Evolutionary conservation across 2,888 invertebrate genomes (phyloP).

Genomic region (Drosophila meridiana): DNA sequence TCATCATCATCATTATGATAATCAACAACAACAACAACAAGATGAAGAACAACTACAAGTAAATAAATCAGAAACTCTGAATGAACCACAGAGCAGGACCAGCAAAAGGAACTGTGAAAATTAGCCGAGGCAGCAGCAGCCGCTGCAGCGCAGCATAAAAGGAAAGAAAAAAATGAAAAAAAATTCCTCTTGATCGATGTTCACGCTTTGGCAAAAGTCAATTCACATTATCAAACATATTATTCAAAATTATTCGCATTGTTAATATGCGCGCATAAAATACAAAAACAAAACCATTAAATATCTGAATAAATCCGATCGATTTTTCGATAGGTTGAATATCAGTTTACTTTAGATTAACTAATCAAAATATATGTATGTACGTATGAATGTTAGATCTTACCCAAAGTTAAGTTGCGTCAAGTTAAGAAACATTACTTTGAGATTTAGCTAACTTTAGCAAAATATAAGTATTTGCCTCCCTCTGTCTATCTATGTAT

Average conservation of each 20-base stretch:
- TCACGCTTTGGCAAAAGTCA: slow-evolving; percentile 28
- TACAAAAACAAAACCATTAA: not conserved
- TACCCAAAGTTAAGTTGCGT: no score
- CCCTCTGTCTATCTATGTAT: no score
- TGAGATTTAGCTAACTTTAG: no score
- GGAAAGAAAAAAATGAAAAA: not conserved
- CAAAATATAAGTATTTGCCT: no score
- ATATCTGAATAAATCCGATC: not conserved
- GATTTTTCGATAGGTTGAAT: not conserved
- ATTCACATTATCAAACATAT: slow-evolving; percentile 39
- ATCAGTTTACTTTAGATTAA: not conserved
- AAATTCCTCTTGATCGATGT: slow-evolving; percentile 33
- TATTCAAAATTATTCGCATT: slow-evolving; percentile 37
- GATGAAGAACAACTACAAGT: slow-evolving; percentile 10
- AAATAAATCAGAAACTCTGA: slow-evolving; percentile 16
- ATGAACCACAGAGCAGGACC: slow-evolving; percentile 12
- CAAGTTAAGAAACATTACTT: no score
- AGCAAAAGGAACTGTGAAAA: slow-evolving; percentile 16
- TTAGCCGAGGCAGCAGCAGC: not conserved
- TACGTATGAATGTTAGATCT: not conserved
- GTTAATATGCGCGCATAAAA: slow-evolving; percentile 11
- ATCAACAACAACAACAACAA: slow-evolving; percentile 4
- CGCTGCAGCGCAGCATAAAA: not conserved
- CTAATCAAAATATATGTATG: not conserved
- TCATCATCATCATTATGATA: slow-evolving; percentile 6